These are phyloP conservation scores for Aphidius gifuensis DNA, from an alignment of 1,140 invertebrate species.

Conservation along the genomic window DNA sequence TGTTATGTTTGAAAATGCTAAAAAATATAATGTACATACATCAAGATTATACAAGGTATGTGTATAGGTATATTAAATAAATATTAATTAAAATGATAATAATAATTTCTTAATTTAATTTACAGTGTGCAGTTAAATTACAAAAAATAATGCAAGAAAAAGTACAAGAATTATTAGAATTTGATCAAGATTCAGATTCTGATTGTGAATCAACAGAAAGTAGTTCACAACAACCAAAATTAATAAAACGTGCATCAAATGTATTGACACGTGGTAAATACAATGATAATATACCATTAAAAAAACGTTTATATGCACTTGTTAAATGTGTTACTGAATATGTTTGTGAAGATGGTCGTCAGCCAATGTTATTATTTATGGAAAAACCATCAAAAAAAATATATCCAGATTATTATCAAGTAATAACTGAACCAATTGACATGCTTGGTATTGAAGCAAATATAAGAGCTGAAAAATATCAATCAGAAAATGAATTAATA, in stretches of 20 bases:
- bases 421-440: constrained; percentile 92
- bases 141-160: constrained; percentile 82
- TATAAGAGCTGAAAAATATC: constrained; percentile 73
- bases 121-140: constrained; percentile 72
- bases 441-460: constrained; percentile 91
- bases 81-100: too few relatives aligned
- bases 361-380: constrained; percentile 90
- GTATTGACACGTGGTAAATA: constrained; percentile 58
- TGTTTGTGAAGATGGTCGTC: constrained; percentile 75
- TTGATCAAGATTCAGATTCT: constrained; percentile 65
- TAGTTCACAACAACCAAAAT: constrained; percentile 46
- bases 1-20: constrained; percentile 98
- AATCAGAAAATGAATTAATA: constrained; percentile 64
- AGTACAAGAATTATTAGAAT: constrained; percentile 78
- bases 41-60: constrained; percentile 81
- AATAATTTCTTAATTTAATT: constrained; percentile 21
- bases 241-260: constrained; percentile 56
- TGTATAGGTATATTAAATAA: constrained; percentile 18
- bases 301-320: constrained; percentile 70
- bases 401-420: constrained; percentile 94
- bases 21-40: constrained; percentile 86
- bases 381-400: constrained; percentile 93
- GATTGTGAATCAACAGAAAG: constrained; percentile 54
- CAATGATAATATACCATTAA: constrained; percentile 65
- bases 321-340: constrained; percentile 76